A percentile compares a stretch with the other conserved stretches of the same genome.
Evolutionary conservation across 2,113 vertebrate species (phyloP).

Genomic region (Ovibos moschatus): DNA sequence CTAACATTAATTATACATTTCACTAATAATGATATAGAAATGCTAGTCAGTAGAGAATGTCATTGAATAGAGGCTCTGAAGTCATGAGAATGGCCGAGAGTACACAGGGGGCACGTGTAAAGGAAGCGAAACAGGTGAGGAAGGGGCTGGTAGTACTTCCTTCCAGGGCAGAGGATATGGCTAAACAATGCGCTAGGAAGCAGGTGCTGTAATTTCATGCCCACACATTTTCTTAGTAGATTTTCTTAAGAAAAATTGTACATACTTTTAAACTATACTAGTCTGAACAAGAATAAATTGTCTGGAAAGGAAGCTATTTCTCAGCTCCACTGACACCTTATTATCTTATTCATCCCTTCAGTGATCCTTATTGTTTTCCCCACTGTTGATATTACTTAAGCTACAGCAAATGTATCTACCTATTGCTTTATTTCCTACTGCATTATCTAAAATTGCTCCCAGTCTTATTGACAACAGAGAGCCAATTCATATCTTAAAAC

Average conservation of each 20-base stretch:
- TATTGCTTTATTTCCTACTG: background rate
- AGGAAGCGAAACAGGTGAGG: background rate
- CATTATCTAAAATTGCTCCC: background rate
- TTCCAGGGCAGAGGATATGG: background rate
- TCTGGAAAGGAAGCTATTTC: background rate
- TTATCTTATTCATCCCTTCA: background rate
- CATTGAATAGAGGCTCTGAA: background rate
- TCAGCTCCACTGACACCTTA: background rate
- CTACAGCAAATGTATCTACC: background rate
- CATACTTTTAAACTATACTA: background rate
- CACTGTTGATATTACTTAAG: background rate
- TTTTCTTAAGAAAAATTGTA: background rate
- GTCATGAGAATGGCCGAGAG: background rate
- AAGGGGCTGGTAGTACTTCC: background rate
- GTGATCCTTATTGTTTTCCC: background rate
- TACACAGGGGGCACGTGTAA: too few species aligned
- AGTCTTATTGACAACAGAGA: background rate
- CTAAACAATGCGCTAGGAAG: background rate
- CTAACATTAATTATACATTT: background rate
- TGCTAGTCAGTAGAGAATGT: background rate
- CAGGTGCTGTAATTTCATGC: background rate
- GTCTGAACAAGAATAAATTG: background rate
- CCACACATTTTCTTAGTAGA: background rate
- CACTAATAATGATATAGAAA: background rate
- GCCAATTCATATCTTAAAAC: background rate